These are phyloP conservation scores for Sus scrofa DNA, from an alignment of 2,113 vertebrate genomes.

Conservation along the genomic window DNA sequence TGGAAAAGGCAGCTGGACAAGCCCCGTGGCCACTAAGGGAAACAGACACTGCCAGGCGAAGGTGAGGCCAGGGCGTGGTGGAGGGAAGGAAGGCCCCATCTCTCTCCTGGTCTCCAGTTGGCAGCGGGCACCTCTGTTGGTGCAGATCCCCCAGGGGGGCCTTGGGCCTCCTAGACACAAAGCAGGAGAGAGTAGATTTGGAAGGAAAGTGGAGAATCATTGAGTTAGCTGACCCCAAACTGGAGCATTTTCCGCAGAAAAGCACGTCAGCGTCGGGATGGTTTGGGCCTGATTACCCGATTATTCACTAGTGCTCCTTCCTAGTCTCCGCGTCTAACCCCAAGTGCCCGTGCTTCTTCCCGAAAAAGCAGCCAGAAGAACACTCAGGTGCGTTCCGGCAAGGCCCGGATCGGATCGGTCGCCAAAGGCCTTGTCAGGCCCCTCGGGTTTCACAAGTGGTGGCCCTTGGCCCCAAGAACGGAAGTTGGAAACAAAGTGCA, in stretches of 20 bases:
- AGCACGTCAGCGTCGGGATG: neutral
- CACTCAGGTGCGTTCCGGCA: neutral
- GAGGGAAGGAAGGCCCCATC: neutral
- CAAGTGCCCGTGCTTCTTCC: neutral
- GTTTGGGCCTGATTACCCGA: neutral
- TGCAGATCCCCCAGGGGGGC: neutral
- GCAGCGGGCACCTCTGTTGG: neutral
- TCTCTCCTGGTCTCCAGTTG: neutral
- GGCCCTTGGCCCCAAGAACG: neutral
- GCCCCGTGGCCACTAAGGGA: neutral
- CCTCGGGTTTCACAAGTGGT: neutral
- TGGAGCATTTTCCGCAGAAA: neutral
- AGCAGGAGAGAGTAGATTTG: too few relatives aligned
- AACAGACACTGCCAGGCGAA: accelerated
- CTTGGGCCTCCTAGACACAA: neutral
- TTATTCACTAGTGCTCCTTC: accelerated
- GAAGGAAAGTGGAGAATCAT: neutral
- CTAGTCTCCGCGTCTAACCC: neutral
- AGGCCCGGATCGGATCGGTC: neutral
- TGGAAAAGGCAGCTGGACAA: too few relatives aligned
- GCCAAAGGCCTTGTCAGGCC: neutral
- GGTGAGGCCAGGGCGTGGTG: too few relatives aligned
- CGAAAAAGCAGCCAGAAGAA: neutral
- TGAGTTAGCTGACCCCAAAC: neutral
- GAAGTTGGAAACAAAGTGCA: neutral